Evolutionary conservation across 2,113 vertebrate genomes (phyloP), one percentile per base, ranked within the genome.

Genomic region (Paramisgurnus dabryanus): DNA sequence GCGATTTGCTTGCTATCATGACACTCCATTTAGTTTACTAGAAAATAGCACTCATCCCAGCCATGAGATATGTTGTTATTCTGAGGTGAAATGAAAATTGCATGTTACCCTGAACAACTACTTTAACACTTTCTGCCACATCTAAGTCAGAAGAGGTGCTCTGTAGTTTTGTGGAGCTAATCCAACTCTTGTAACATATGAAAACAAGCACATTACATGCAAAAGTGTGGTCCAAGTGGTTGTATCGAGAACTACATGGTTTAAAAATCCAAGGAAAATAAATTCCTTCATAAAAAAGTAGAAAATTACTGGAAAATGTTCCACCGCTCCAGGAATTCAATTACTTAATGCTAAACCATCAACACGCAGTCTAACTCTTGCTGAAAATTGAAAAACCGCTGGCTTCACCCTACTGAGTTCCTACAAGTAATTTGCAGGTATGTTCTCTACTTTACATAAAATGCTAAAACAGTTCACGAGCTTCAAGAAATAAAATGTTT

Each of bases 41-140:
- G 80, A 68, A 75, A 76, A 76, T 61, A 63, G 53, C 57, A 58
- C 75, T 70, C 50, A 68, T 67, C 71, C 61, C 41, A 76, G 43
- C 66, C 45, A 10, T 68, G 22, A 81, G 64, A 49, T 76, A 22
- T 73, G 71, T 45, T 17, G 53, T 71, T 41, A 64, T 17, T 55
- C 43, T 72, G 68, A 64, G 50, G 39, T 66, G 75, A 77, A 66
- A 77, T 77, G 27, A 77, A 53, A 77, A 41, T 67, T 61, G 58
- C 61, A 80, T 58, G 40, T 74, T 58, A 47, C 22, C 41, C 63
- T n/a, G 40, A 34, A 0, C 3, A 9, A 67, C 60, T n/a, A 50
- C 22, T 12, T 15, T 12, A 80, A 80, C 9, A 34, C 22, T 55
- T 45, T 34, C n/a, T n/a, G 43, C 7, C 72, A 5, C 45, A 66